Evolutionary conservation across 92 coral and sea anemone genomes (phyloP).

Genomic region (Actinostola sp.): DNA sequence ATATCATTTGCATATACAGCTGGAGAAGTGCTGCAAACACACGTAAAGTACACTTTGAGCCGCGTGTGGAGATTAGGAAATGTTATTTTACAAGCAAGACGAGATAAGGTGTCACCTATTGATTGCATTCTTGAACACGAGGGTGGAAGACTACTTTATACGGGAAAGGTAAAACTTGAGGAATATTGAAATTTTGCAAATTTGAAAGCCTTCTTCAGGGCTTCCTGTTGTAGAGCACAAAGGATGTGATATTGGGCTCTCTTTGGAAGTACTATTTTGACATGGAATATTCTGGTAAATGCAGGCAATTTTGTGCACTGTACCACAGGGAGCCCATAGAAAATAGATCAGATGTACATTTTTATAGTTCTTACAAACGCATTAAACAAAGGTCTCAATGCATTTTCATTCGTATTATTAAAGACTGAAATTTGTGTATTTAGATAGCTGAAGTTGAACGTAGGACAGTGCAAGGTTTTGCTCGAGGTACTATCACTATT

Average conservation of each 20-base stretch:
- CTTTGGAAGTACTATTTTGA: too few relatives aligned
- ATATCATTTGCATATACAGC: conserved; percentile 49
- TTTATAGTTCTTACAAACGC: too few relatives aligned
- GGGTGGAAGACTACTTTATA: conserved; percentile 71
- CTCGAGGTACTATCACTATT: conserved; percentile 64
- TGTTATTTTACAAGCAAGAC: conserved; percentile 81
- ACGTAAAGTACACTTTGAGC: conserved; percentile 72
- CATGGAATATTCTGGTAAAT: too few relatives aligned
- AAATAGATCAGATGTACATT: too few relatives aligned
- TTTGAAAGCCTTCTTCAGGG: too few relatives aligned
- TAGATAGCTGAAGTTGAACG: conserved; percentile 87
- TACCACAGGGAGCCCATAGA: too few relatives aligned
- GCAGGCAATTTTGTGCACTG: too few relatives aligned
- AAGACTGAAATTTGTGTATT: too few relatives aligned
- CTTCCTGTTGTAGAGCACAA: too few relatives aligned
- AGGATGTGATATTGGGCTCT: too few relatives aligned
- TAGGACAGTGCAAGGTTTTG: conserved; percentile 71
- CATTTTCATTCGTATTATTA: too few relatives aligned
- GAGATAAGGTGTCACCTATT: conserved; percentile 72
- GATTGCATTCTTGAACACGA: conserved; percentile 72
- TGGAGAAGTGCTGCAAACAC: conserved; percentile 52
- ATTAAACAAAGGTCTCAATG: too few relatives aligned
- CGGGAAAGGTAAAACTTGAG: conserved; percentile 77
- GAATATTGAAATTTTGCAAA: background rate
- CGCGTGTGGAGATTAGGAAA: conserved; percentile 85